Conservation (phyloP, 2,113 vertebrate genomes). For the Nycticorax nycticorax region DNA sequence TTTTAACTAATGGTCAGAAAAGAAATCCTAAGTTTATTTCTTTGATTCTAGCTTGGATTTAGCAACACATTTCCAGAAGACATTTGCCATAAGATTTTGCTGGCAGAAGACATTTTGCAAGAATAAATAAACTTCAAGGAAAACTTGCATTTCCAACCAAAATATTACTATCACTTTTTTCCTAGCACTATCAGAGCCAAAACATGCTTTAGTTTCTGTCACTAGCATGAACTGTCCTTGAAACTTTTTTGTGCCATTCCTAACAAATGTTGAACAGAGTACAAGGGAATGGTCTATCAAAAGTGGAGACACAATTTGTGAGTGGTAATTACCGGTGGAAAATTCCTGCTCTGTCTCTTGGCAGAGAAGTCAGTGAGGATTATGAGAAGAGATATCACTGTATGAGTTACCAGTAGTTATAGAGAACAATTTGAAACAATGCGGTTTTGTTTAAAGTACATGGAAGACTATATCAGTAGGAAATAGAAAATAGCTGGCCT, state of each 20-base stretch:
- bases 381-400: not conserved
- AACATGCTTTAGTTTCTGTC: not conserved
- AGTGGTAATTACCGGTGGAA: not conserved
- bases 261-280: not conserved
- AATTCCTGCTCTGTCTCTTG: not conserved
- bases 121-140: not conserved
- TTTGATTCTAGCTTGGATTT: not conserved
- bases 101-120: not conserved
- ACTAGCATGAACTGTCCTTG: not conserved
- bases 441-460: not conserved
- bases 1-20: not conserved
- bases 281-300: not conserved
- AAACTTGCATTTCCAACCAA: not conserved
- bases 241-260: not conserved
- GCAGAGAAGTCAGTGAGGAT: not conserved
- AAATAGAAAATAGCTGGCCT: not conserved
- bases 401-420: not conserved
- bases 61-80: not conserved
- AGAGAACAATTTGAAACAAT: not conserved
- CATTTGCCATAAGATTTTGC: not conserved
- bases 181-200: not conserved
- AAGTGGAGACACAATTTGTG: not conserved
- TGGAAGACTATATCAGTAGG: not conserved
- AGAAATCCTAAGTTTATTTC: not conserved
- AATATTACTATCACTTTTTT: not conserved